Conservation (phyloP, 2,113 vertebrate species). For the Gavialis gangeticus region DNA sequence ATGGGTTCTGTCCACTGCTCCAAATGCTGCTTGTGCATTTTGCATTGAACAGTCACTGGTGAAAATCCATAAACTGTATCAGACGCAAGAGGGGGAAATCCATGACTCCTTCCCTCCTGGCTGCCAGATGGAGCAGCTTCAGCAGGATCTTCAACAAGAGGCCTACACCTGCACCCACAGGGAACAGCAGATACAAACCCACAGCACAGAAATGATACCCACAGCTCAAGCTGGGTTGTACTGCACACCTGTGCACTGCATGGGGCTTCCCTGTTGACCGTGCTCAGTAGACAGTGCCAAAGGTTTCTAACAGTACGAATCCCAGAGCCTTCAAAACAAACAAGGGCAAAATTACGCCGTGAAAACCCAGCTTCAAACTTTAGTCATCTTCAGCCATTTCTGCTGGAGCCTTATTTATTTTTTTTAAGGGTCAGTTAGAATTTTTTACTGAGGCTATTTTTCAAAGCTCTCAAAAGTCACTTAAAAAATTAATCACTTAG, state of each 20-base stretch:
- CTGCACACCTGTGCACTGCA: neutral
- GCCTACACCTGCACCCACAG: neutral
- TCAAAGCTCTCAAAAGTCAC: neutral
- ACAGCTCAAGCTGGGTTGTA: neutral
- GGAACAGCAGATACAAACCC: neutral
- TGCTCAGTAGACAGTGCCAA: neutral
- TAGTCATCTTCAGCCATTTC: neutral
- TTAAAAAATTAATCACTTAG: neutral
- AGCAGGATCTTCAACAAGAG: neutral
- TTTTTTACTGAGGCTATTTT: neutral
- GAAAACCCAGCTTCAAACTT: neutral
- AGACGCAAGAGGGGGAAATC: too few species aligned
- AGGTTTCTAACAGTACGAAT: neutral
- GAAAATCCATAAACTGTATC: too few species aligned
- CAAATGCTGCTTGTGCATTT: too few species aligned
- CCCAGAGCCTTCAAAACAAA: neutral
- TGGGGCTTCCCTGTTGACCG: neutral
- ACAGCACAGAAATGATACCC: neutral
- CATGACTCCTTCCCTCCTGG: too few species aligned
- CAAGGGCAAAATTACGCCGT: neutral
- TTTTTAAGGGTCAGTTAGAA: neutral
- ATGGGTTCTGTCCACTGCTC: too few species aligned
- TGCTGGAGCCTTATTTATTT: neutral
- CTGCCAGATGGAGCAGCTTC: too few species aligned
- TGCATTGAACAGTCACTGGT: too few species aligned